Percentiles rank a stretch among this genome's conserved stretches.
phyloP scores from a whole-genome alignment of 1,140 invertebrate genomes.

The Anoplolepis gracilipes region DNA sequence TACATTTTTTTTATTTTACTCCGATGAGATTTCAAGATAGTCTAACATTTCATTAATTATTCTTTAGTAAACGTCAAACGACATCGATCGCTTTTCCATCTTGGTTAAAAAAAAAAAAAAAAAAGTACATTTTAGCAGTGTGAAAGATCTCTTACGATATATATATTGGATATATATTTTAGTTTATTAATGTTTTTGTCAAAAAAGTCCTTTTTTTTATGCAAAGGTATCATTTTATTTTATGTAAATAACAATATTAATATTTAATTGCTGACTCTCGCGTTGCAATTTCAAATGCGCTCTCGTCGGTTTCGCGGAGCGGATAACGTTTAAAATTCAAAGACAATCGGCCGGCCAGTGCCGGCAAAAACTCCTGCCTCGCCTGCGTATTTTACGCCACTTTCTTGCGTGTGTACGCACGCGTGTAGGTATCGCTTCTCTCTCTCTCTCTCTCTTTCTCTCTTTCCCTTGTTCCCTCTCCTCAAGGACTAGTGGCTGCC shows the following conservation, averaged over 20 bases:
- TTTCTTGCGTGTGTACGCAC: conserved; percentile 73
- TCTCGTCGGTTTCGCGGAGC: background rate
- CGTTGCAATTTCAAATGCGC: background rate
- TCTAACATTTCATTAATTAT: background rate
- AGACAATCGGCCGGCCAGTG: conserved; percentile 47
- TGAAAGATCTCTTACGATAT: background rate
- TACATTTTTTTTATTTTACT: conserved; percentile 5
- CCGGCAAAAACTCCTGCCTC: conserved; percentile 67
- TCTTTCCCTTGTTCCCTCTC: conserved; percentile 26
- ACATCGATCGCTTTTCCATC: too few relatives aligned
- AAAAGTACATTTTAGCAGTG: too few relatives aligned
- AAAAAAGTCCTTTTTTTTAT: too few relatives aligned
- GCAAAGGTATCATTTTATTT: background rate
- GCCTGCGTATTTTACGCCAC: conserved; percentile 75
- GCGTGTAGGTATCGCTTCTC: conserved; percentile 57
- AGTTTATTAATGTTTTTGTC: background rate
- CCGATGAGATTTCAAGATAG: background rate
- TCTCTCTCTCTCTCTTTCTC: conserved; percentile 21
- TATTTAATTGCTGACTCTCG: background rate
- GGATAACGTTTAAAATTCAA: conserved; percentile 68
- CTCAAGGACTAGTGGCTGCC: conserved; percentile 64
- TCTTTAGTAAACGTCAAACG: too few relatives aligned
- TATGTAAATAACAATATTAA: background rate
- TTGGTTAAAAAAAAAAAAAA: too few relatives aligned
- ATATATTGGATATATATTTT: background rate